These are phyloP conservation scores for Cotesia typhae DNA, from an alignment of 1,140 invertebrate genomes.

Conservation along the genomic window DNA sequence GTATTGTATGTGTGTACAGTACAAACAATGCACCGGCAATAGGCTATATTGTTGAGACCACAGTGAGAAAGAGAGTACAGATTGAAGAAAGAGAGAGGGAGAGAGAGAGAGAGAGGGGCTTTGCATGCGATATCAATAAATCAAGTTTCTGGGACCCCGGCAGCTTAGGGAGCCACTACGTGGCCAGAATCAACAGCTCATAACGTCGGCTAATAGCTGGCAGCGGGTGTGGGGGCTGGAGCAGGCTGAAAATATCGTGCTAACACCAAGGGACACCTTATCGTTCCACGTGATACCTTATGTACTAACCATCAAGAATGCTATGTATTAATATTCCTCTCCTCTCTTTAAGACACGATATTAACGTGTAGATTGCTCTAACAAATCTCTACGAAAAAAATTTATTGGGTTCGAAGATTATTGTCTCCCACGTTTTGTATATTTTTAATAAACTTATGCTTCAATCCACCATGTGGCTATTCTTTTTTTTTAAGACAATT, in stretches of 20 bases:
- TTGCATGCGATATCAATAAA: constrained; percentile 69
- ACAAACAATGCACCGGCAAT: constrained; percentile 8
- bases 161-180: constrained; percentile 64
- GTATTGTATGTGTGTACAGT: not conserved
- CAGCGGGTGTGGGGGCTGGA: constrained; percentile 43
- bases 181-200: constrained; percentile 68
- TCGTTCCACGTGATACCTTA: constrained; percentile 46
- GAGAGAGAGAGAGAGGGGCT: constrained; percentile 57
- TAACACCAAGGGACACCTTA: constrained; percentile 62
- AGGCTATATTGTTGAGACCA: constrained; percentile 13
- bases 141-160: constrained; percentile 61
- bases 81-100: constrained; percentile 19
- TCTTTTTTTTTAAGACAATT: no score
- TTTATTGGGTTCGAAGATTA: not conserved
- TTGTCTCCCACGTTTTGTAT: no score
- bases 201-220: constrained; percentile 65
- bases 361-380: not conserved
- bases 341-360: constrained; percentile 1
- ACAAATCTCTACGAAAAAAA: not conserved
- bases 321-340: constrained; percentile 14
- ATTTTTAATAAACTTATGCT: no score
- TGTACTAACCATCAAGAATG: constrained; percentile 19
- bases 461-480: no score
- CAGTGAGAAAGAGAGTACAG: constrained; percentile 34
- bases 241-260: constrained; percentile 56